phyloP scores from a whole-genome alignment of 2,113 vertebrate species.

The Phycodurus eques region DNA sequence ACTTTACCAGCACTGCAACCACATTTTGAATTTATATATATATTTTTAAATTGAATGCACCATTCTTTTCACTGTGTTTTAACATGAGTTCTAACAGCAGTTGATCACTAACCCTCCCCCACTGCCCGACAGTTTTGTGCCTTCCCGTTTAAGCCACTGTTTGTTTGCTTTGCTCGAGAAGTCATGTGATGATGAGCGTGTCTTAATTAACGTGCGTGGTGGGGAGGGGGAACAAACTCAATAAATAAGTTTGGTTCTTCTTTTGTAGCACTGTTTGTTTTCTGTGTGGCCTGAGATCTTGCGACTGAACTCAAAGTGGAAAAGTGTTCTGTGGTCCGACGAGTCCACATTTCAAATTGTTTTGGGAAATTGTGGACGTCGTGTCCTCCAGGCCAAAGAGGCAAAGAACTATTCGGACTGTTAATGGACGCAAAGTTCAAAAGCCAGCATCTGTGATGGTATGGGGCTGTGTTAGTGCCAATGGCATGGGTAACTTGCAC shows the following conservation, averaged over 20 bases:
- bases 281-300: not conserved
- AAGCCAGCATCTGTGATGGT: too few relatives aligned
- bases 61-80: not conserved
- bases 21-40: not conserved
- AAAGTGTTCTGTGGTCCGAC: too few relatives aligned
- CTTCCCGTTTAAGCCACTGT: constrained; percentile 64
- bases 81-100: not conserved
- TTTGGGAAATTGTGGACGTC: too few relatives aligned
- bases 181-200: constrained; percentile 53
- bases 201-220: constrained; percentile 35
- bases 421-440: too few relatives aligned
- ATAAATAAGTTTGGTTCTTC: constrained; percentile 70
- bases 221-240: constrained; percentile 47
- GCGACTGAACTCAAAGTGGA: not conserved
- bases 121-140: constrained; percentile 51
- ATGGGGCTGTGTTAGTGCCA: too few relatives aligned
- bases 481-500: too few relatives aligned
- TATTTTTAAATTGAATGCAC: not conserved
- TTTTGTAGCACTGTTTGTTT: constrained; percentile 61
- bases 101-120: not conserved
- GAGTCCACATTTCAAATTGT: too few relatives aligned
- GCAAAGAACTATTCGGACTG: too few relatives aligned
- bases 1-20: constrained; percentile 39
- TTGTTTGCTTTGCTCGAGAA: constrained; percentile 46
- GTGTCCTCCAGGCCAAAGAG: too few relatives aligned